Evolutionary conservation across 2,797 vertebrate species (phyloP), one percentile per base, ranked within the genome.

Genomic region (Falco columbarius): DNA sequence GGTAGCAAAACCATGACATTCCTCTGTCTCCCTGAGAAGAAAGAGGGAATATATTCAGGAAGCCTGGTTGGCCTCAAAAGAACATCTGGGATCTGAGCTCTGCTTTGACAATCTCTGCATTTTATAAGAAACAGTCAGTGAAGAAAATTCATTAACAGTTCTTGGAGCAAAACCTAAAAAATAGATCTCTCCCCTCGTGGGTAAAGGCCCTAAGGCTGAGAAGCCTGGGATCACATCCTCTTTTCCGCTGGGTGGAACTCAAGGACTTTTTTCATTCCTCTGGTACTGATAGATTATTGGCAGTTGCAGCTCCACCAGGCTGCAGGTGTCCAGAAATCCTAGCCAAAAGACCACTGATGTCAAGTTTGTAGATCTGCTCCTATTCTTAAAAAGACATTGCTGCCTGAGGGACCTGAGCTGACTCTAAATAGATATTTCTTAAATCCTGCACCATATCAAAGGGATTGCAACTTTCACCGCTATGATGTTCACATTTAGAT

Each of bases 161-260:
- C 38, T 89, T 90, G 42, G 51, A 92, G 34, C 22, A 86, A 83
- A 94, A 84, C 5, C 44, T 77, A 44, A 85, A 74, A 90, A 42
- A 22, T 32, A 26, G 32, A 68, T 55, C 29, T 89, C 6, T n/a
- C 17, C 8, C 1, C 3, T 84, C 47, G 46, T 73, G 24, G 7
- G 38, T 84, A 84, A 93, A 51, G 26, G 9, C 75, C 38, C 77
- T 58, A 75, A 75, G 71, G 70, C 88, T 76, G 68, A 81, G 75
- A 83, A 92, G 22, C 27, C 30, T n/a, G 40, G 49, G 27, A 70
- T 76, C 73, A 36, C n/a, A 81, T 73, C 51, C 52, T 84, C 32
- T 86, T 92, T 95, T 89, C 62, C 58, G 70, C 34, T 92, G 89
- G 36, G 56, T 90, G 16, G 77, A 95, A 94, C 51, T 66, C 73